A percentile compares a stretch with the other conserved stretches of the same genome.
Evolutionary conservation across 2,113 vertebrate species (phyloP).

Genomic region (Ahaetulla prasina): DNA sequence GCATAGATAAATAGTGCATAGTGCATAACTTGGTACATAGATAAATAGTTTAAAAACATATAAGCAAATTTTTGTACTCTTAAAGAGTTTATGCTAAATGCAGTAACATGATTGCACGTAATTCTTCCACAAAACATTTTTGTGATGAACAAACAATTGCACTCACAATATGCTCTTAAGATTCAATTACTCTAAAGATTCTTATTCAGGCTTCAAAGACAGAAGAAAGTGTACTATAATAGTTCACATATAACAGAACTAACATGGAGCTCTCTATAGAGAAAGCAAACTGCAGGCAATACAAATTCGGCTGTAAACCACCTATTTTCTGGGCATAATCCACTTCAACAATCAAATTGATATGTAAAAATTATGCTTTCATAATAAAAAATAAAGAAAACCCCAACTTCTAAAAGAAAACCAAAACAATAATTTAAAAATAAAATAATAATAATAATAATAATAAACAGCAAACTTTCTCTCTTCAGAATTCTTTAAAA

Average conservation of each 20-base stretch:
- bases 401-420: not conserved
- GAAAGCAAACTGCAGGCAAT: not conserved
- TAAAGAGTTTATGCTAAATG: not conserved
- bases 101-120: not conserved
- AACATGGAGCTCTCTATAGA: not conserved
- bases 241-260: not conserved
- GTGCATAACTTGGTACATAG: too few relatives aligned
- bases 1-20: too few relatives aligned
- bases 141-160: not conserved
- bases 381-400: not conserved
- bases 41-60: not conserved
- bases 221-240: not conserved
- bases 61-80: not conserved
- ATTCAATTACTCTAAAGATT: not conserved
- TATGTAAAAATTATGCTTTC: not conserved
- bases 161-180: not conserved
- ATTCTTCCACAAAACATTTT: not conserved
- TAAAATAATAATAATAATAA: not conserved
- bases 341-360: not conserved
- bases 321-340: not conserved
- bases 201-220: not conserved
- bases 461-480: not conserved
- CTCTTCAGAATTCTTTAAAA: conserved; percentile 5
- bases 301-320: not conserved
- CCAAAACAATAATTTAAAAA: not conserved